Evolutionary conservation across 1,140 invertebrate genomes (phyloP), one percentile per base, ranked within the genome.

Genomic region (Druon quercuslanigerum): DNA sequence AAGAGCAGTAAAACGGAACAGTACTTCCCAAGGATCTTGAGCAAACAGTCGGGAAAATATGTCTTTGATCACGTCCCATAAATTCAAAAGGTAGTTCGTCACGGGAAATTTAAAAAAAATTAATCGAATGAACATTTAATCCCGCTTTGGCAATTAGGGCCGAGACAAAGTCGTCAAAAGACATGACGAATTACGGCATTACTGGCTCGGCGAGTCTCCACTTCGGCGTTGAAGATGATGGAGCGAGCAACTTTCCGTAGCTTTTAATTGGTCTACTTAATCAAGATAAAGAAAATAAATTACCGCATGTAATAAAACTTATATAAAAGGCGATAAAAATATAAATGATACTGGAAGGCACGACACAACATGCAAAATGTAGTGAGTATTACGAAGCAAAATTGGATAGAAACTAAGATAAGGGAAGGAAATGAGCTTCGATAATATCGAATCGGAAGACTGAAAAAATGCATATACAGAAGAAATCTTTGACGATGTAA

Each of bases 281-380:
- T 46, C 40, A 46, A 46, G 40, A 46, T 46, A 8, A 11, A 46
- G 40, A 46, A 46, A 46, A 46, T 13, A 57, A 57, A 57, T 20
- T 13, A 25, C 7, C 14, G 11, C 12, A 60, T 25, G 7, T 13
- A 33, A 60, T 8, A 60, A 8, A 13, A 25, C 12, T 60, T 12
- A 25, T 25, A 25, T 20, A 60, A 60, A 60, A 13, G 13, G 33
- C 7, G 19, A 13, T 20, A 13, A 46, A 46, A 46, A 9, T 46
- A 46, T 1, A 66, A 40, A 7, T n/a, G 46, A 66, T 66, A 33
- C 20, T 14, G 13, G 40, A 19, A 66, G 20, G 57, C 40, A 66
- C 40, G 14, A 25, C 13, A 66, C 40, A 66, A 66, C 14, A 66
- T 66, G 40, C 20, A 66, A 20, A 66, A 66, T 66, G 57, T 66